Evolutionary conservation across 2,888 invertebrate species (phyloP), one percentile per base, ranked within the genome.

Genomic region (Tholera decimalis): DNA sequence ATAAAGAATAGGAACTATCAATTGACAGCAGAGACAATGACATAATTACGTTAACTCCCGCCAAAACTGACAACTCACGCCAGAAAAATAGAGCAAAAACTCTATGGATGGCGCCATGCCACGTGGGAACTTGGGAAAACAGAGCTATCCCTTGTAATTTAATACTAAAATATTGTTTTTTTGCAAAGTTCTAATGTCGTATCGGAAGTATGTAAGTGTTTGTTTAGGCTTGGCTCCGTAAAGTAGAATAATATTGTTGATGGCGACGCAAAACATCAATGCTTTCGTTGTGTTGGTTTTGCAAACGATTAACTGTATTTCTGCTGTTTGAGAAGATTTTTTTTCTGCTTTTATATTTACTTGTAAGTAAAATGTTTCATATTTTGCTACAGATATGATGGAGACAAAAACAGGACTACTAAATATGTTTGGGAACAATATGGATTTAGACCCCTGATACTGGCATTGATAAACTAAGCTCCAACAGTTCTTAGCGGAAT

Each of bases 221-320:
- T 91, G 73, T 85, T 94, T 93, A 94, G 94, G 94, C 60, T 57
- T 80, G 77, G 79, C 81, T 79, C 81, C 71, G 80, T 91, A 93
- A 93, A 92, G 89, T 90, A 90, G 88, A 89, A 92, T 90, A 93
- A 93, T 91, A 93, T 93, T 91, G 88, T 82, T 79, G 80, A 82
- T 71, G 81, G 83, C 88, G 76, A 82, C 75, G 87, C 87, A 87
- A 79, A 90, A 91, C 88, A 89, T 86, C 83, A 82, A 82, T 79
- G 74, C 86, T 83, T 56, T 28, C 18, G 83, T 78, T 67, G 76
- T 91, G 87, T 91, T 90, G 87, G 85, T 85, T 88, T 76, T 86
- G 85, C 79, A 87, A 90, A 91, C 86, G 88, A 80, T 75, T 83
- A 80, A 79, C 80, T 73, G 79, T 85, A 71, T 74, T 73, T 57